Percentiles rank a stretch among this genome's conserved stretches.
Conservation (phyloP, 1,140 invertebrate genomes). For the Drosophila sturtevanti region DNA sequence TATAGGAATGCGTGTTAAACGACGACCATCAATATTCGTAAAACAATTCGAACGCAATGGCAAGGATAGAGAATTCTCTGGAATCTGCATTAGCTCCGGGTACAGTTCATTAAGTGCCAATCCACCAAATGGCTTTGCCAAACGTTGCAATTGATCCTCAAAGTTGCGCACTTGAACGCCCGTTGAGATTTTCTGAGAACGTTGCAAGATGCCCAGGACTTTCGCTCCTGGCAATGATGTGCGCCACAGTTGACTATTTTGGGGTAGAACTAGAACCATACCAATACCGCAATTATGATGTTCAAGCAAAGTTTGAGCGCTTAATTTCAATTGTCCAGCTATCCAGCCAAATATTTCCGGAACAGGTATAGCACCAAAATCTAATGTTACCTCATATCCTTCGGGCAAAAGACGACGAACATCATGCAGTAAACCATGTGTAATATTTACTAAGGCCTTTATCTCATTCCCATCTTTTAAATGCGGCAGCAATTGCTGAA, state of each 20-base stretch:
- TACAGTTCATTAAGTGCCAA: conserved; percentile 25
- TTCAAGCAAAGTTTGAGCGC: conserved; percentile 89
- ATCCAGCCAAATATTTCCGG: conserved; percentile 88
- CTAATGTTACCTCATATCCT: conserved; percentile 86
- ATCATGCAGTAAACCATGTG: conserved; percentile 96
- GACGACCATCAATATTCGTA: conserved; percentile 48
- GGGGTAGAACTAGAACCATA: conserved; percentile 88
- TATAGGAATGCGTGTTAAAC: conserved; percentile 60
- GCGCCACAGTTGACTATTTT: conserved; percentile 54
- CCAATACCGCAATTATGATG: conserved; percentile 98
- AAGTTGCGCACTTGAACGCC: conserved; percentile 68
- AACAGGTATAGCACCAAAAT: conserved; percentile 90
- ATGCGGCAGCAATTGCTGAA: conserved; percentile 89
- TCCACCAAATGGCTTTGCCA: conserved; percentile 46
- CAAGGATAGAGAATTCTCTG: background rate
- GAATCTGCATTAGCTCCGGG: conserved; percentile 23
- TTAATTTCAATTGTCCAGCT: conserved; percentile 86
- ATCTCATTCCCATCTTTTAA: conserved; percentile 87
- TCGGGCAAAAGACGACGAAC: conserved; percentile 91
- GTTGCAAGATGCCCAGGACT: conserved; percentile 66
- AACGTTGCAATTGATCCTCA: conserved; percentile 46
- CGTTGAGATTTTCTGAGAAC: background rate
- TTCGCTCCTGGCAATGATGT: conserved; percentile 56
- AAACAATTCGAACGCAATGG: conserved; percentile 46
- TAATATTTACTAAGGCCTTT: conserved; percentile 97